Base-by-base conservation (phyloP, 2,797 vertebrate species). In the Coregonus sp. region DNA sequence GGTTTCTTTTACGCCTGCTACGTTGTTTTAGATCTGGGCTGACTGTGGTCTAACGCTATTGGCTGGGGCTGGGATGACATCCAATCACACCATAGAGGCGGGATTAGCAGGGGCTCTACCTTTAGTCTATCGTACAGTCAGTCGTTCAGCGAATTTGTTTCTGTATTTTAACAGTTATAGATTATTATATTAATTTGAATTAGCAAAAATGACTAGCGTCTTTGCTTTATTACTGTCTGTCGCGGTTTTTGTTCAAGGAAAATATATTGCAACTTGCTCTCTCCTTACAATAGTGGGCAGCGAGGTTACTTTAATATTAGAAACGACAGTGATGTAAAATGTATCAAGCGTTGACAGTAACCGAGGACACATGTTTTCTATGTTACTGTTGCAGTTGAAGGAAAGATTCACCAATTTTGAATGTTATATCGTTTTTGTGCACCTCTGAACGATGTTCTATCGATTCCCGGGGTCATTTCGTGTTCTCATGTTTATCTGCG, bases 141-240 rank as follows among this genome's bases (percentile, higher is more conserved):
- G 56, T 63, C 7, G 1, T 14, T 9, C 18, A 18, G 29, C 4
- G 16, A 52, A 11, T 9, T 20, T 1, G 4, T 20, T 50, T 37
- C 5, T 77, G 40, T 47, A 11, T 47, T 33, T 35, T 11, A 47
- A 2, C 40, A 47, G 9, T 47, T 47, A 0, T 47, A 9, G 7
- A 1, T 59, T 59, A n/a, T n/a, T n/a, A n/a, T 59, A 59, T 59
- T n/a, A 1, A 72, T 56, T 16, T 33, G 4, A 29, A 15, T 5
- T 12, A n/a, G 33, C 2, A 7, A 87, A 40, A 11, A 94, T 94
- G 93, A 87, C 85, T 82, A 94, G 85, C 37, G n/a, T 59, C 81
- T 16, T 33, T 16, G 1, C 1, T 67, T 35, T 67, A 18, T 16
- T 16, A 31, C 29, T 14, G 5, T 67, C 11, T 37, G 11, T 67